These are phyloP conservation scores for Tilapia sparmanii DNA, from an alignment of 2,113 vertebrate genomes.

Conservation along the genomic window DNA sequence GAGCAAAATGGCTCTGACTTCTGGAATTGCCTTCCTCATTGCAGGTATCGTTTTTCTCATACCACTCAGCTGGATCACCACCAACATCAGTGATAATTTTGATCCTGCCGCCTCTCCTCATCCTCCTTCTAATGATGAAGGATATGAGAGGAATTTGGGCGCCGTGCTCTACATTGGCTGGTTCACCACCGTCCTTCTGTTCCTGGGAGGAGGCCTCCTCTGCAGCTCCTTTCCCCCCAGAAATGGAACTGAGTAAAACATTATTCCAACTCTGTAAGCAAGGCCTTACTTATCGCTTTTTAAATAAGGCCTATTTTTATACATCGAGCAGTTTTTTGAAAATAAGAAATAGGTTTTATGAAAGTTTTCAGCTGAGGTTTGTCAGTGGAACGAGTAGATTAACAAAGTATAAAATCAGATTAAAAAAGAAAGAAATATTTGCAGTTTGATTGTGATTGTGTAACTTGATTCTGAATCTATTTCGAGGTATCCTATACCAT, in stretches of 20 bases:
- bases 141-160: conserved; percentile 71
- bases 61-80: too few relatives aligned
- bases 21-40: too few relatives aligned
- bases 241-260: conserved; percentile 40
- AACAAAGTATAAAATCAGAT: neutral
- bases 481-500: too few relatives aligned
- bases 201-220: conserved; percentile 57
- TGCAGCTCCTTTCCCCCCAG: conserved; percentile 68
- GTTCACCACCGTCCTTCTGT: conserved; percentile 60
- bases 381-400: neutral
- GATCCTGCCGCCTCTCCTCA: fast-evolving
- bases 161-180: conserved; percentile 80
- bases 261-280: conserved; percentile 11
- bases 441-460: too few relatives aligned
- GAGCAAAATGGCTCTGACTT: too few relatives aligned
- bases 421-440: neutral
- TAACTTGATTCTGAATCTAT: too few relatives aligned
- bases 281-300: too few relatives aligned
- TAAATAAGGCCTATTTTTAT: conserved; percentile 35
- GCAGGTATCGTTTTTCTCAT: too few relatives aligned
- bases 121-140: conserved; percentile 2
- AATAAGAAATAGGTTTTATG: neutral
- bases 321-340: neutral
- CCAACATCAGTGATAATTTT: too few relatives aligned
- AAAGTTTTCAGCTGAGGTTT: neutral